These are phyloP conservation scores for Drosophila virilis DNA, from an alignment of 1,140 invertebrate species.

Conservation along the genomic window DNA sequence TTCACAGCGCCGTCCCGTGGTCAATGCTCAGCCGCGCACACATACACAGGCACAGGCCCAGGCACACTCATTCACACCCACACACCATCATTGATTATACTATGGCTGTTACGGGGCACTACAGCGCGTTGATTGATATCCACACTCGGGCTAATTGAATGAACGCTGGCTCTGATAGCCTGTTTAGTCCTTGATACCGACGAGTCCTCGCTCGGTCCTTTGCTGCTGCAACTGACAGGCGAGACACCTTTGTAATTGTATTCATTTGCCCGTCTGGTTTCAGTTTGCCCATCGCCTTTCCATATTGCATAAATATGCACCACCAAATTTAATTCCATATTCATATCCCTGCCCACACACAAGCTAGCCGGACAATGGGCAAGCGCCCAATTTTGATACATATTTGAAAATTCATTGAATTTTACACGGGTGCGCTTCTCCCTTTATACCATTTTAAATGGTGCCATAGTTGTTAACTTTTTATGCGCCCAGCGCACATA, in stretches of 20 bases:
- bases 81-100: slow-evolving; percentile 18
- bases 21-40: not conserved
- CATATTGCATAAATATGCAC: slow-evolving; percentile 10
- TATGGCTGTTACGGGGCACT: not conserved
- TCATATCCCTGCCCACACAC: slow-evolving; percentile 45
- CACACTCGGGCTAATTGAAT: slow-evolving; percentile 74
- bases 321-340: slow-evolving; percentile 38
- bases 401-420: slow-evolving; percentile 69
- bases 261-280: not conserved
- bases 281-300: not conserved
- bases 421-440: slow-evolving; percentile 17
- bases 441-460: slow-evolving; percentile 21
- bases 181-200: slow-evolving; percentile 13
- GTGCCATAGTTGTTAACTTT: slow-evolving; percentile 50
- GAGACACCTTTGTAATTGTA: not conserved
- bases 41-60: not conserved
- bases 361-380: slow-evolving; percentile 41
- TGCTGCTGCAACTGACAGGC: not conserved
- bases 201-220: not conserved
- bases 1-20: slow-evolving; percentile 4
- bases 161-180: slow-evolving; percentile 31
- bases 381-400: slow-evolving; percentile 41
- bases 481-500: slow-evolving; percentile 37
- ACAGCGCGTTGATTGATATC: slow-evolving; percentile 66
- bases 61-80: not conserved